Percentiles rank a stretch among this genome's conserved stretches.
phyloP scores from a whole-genome alignment of 1,140 invertebrate genomes.

The Halesus radiatus region DNA sequence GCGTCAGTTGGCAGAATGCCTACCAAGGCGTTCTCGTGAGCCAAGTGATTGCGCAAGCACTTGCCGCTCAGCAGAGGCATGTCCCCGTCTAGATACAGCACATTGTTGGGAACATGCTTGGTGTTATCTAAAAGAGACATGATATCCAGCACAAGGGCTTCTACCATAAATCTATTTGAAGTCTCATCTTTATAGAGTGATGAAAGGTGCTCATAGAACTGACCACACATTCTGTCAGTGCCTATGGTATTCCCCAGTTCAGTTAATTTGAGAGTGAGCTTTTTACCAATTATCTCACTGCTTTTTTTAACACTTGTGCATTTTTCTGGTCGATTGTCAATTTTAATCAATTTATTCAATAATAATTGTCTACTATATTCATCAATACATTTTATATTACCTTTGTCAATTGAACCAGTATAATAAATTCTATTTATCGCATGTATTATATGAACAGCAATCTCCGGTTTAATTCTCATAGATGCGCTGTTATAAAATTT shows the following conservation, averaged over 20 bases:
- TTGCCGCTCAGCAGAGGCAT: neutral
- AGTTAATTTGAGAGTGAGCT: neutral
- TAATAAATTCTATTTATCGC: neutral
- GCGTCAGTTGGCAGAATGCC: neutral
- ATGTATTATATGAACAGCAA: neutral
- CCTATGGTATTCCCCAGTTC: neutral
- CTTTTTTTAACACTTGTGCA: neutral
- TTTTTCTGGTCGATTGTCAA: neutral
- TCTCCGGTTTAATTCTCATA: neutral
- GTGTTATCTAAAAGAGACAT: neutral
- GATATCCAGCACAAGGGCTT: neutral
- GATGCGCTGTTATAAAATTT: neutral
- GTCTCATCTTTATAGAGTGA: neutral
- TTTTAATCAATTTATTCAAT: neutral
- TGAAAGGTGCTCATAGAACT: neutral
- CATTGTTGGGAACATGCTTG: neutral
- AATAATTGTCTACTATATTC: neutral
- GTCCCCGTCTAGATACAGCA: neutral
- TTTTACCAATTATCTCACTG: neutral
- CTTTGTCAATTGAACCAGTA: neutral
- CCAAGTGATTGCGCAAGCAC: conserved; percentile 1
- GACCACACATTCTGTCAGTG: neutral
- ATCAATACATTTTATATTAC: neutral
- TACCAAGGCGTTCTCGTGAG: neutral
- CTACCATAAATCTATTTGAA: neutral